Base-by-base conservation (phyloP, 2,888 invertebrate species). In the Toxonevra muliebris region DNA sequence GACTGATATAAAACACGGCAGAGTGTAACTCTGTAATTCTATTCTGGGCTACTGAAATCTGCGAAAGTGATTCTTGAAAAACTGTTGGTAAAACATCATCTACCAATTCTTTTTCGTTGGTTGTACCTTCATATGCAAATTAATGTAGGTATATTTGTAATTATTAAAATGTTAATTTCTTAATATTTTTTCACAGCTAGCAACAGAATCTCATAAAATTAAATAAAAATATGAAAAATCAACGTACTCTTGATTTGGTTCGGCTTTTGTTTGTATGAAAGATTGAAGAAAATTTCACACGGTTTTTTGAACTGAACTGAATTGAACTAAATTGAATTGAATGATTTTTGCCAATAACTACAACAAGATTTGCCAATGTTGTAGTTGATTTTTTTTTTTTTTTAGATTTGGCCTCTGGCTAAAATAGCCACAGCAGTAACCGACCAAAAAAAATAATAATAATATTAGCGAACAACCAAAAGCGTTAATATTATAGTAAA, bases 121-220 rank as follows among this genome's bases (percentile, higher is more conserved):
- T 30, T 30, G 30, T 30, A 30, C 7, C 3, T 30, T 11, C 7
- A 1, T 12, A 15, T 41, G 12, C 4, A 11, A 11, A 10, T 40
- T 55, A 10, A 8, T 40, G 40, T 15, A 40, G 20, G 55, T n/a
- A 40, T 57, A n/a, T 43, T 20, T 43, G 13, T 20, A 45, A 59
- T 59, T 59, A 59, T 59, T 59, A 59, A 59, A 59, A 59, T 45
- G 59, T 43, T 59, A 59, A 59, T 59, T 59, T 57, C 15, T 17
- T 20, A 59, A 43, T 43, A 43, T 59, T 45, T 43, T 17, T 59
- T 20, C 11, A 42, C 17, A 20, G 20, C 43, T 45, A 20, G 45
- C 59, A 43, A 59, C 30, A 59, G 15, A 42, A 12, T 5, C 17
- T 8, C 17, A 59, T 17, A 43, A 10, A 59, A 12, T 11, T 9